Conservation (phyloP, 2,888 invertebrate species). For the Drosophila picticornis region DNA sequence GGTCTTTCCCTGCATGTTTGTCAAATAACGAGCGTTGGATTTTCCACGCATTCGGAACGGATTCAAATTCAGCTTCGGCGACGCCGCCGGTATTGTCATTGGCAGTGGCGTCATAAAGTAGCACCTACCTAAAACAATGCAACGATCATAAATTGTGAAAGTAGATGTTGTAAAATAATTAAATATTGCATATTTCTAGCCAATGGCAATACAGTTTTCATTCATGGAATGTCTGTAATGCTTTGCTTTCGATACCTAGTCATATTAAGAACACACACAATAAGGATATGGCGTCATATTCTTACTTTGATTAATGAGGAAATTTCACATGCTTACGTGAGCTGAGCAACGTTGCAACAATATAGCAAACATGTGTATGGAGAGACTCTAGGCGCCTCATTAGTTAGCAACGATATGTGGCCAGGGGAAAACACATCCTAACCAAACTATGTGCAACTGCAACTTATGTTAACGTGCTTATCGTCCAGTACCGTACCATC, state of each 20-base stretch:
- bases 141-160: conserved; percentile 57
- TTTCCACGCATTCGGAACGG: conserved; percentile 63
- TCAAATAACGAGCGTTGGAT: conserved; percentile 68
- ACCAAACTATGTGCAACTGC: conserved; percentile 36
- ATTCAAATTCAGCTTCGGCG: conserved; percentile 11
- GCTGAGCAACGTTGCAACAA: conserved; percentile 10
- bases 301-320: conserved; percentile 68
- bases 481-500: conserved; percentile 11
- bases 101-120: conserved; percentile 57
- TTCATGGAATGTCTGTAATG: conserved; percentile 63
- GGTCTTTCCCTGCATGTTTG: conserved; percentile 63
- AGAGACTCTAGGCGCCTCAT: conserved; percentile 46
- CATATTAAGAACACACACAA: conserved; percentile 65
- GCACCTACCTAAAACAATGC: conserved; percentile 69
- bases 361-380: conserved; percentile 38
- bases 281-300: conserved; percentile 60
- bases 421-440: conserved; percentile 61
- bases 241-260: conserved; percentile 14
- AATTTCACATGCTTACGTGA: conserved; percentile 42
- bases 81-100: conserved; percentile 10
- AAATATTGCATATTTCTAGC: conserved; percentile 44
- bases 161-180: conserved; percentile 68
- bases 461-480: conserved; percentile 34
- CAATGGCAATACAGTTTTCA: conserved; percentile 47
- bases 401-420: conserved; percentile 51